A percentile compares a stretch with the other conserved stretches of the same genome.
Evolutionary conservation across 2,113 vertebrate species (phyloP).

Genomic region (Morone saxatilis): DNA sequence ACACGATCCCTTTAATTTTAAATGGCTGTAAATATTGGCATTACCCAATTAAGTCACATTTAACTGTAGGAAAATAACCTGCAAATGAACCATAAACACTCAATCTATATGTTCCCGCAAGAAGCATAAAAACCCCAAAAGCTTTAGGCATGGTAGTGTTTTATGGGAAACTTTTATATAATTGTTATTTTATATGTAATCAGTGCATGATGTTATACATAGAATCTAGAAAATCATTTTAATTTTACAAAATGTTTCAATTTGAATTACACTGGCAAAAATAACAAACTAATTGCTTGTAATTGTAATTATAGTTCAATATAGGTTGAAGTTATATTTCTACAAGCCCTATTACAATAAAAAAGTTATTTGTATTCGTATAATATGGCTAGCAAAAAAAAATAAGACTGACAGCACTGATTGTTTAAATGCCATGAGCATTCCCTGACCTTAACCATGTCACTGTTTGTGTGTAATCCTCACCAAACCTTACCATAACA

Average conservation of each 20-base stretch:
- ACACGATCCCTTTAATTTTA: slow-evolving; percentile 85
- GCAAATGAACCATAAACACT: slow-evolving; percentile 52
- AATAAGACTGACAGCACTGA: neutral
- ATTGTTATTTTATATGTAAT: slow-evolving; percentile 1
- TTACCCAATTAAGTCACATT: slow-evolving; percentile 84
- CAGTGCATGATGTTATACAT: neutral
- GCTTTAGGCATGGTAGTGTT: neutral
- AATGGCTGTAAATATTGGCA: slow-evolving; percentile 87
- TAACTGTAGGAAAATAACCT: slow-evolving; percentile 67
- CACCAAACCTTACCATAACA: neutral
- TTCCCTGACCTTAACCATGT: neutral
- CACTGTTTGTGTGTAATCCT: neutral
- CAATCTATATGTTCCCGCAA: slow-evolving; percentile 17
- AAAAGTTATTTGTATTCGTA: neutral
- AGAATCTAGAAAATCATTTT: neutral
- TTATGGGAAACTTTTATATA: slow-evolving; percentile 2
- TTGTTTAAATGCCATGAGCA: neutral
- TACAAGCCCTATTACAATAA: neutral
- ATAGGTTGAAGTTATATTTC: neutral
- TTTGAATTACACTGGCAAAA: neutral
- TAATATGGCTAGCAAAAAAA: neutral
- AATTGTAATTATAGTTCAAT: neutral
- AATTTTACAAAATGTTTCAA: neutral
- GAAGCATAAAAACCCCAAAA: neutral
- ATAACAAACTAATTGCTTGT: neutral